Conservation (phyloP, 2,113 vertebrate species). For the Sorex fumeus region DNA sequence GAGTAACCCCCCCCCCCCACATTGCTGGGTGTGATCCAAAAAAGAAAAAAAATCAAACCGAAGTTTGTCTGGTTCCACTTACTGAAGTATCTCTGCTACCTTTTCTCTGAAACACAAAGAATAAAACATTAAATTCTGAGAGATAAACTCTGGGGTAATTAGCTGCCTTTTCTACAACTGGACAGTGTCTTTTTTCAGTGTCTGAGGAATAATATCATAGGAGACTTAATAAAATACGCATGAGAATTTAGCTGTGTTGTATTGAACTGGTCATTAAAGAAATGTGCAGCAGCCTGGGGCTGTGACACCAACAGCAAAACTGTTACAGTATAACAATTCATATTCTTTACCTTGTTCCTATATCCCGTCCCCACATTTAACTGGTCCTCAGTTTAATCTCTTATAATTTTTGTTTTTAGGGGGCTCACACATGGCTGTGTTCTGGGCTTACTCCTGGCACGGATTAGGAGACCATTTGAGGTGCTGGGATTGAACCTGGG, state of each 20-base stretch:
- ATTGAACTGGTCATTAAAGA: not conserved
- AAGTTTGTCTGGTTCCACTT: not conserved
- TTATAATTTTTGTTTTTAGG: no score
- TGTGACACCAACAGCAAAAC: not conserved
- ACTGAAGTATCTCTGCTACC: not conserved
- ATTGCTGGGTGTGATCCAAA: no score
- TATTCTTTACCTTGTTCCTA: no score
- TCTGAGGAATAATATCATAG: not conserved
- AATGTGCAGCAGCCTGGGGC: not conserved
- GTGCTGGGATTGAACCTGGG: no score
- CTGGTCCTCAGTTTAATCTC: no score
- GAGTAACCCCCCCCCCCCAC: no score
- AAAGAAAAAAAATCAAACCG: not conserved
- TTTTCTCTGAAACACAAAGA: constrained; percentile 50
- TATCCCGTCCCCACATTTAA: no score
- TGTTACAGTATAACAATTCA: no score
- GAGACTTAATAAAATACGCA: not conserved
- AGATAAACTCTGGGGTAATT: not conserved
- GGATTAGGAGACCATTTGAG: no score
- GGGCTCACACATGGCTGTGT: no score
- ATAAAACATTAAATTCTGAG: constrained; percentile 31
- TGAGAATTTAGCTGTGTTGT: not conserved
- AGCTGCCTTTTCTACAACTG: not conserved
- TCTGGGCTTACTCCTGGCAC: no score
- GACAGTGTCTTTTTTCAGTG: not conserved